These are phyloP conservation scores for Lasioglossum vierecki DNA, from an alignment of 2,888 invertebrate genomes.

Conservation along the genomic window DNA sequence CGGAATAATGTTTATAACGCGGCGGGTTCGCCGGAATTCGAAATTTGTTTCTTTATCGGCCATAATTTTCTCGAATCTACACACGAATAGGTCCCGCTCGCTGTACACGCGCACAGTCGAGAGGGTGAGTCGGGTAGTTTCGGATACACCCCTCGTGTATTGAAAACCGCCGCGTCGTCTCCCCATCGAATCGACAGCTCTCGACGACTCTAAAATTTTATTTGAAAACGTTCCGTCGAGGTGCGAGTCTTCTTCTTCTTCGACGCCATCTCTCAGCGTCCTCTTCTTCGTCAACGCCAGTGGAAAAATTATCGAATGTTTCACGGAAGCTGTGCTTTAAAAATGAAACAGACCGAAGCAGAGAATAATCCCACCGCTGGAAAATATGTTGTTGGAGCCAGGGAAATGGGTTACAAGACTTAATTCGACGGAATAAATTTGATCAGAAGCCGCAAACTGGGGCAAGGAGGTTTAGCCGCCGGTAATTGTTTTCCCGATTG, in stretches of 20 bases:
- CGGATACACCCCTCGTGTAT: constrained; percentile 67
- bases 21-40: constrained; percentile 76
- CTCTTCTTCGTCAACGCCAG: not conserved
- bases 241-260: constrained; percentile 23
- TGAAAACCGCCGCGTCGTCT: constrained; percentile 70
- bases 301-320: not conserved
- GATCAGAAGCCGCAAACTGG: not conserved
- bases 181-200: constrained; percentile 61
- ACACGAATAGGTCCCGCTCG: constrained; percentile 78
- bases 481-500: not conserved
- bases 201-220: constrained; percentile 80
- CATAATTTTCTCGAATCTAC: constrained; percentile 82
- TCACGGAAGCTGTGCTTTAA: not conserved
- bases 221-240: constrained; percentile 65
- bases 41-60: constrained; percentile 83
- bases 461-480: not conserved
- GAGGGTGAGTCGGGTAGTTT: constrained; percentile 50
- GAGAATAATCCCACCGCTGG: not conserved
- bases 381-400: not conserved
- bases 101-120: constrained; percentile 43
- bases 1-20: constrained; percentile 81
- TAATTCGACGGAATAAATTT: not conserved
- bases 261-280: not conserved
- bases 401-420: not conserved
- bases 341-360: not conserved